Base-by-base conservation (phyloP, 2,888 invertebrate species). In the Nysson spinosus region DNA sequence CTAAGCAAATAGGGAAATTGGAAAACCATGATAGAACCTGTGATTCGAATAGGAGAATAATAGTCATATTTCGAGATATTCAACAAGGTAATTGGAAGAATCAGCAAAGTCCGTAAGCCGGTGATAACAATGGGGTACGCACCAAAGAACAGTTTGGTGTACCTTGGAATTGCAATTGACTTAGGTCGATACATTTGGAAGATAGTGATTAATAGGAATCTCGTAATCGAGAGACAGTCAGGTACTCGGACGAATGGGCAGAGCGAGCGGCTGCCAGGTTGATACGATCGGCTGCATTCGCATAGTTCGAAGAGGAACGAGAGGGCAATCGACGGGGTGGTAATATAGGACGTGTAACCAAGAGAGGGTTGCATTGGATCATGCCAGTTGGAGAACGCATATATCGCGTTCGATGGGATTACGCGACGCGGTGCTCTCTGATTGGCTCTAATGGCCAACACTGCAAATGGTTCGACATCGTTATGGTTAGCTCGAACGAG, bases 151-250 rank as follows among this genome's bases (percentile, higher is more conserved):
- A 7, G 5, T 24, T 24, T 24, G 9, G 9, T 24, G 5, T 24
- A 24, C 24, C 24, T 24, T 5, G 24, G 2, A 24, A 24, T 24
- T 24, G 6, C 9, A 24, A 9, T 24, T 46, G 68, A 77, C 71
- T 60, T 71, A 55, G 66, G 63, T 74, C 70, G 77, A 62, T 77
- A 74, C 67, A 58, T 75, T 75, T 60, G 56, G 62, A 51, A 49
- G 73, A 66, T 51, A 71, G 72, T 81, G 78, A 73, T 78, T 85
- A 83, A 85, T 84, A 78, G 80, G 81, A 85, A 85, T 81, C 79
- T 71, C 77, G 72, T 82, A 83, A 85, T 83, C 81, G 80, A 71
- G 74, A 81, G 78, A 66, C 75, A 73, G 71, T 72, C 79, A 78
- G 70, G 76, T 76, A 78, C 78, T 72, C 77, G 77, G 72, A 75